These are phyloP conservation scores for Octopus bimaculoides DNA, from an alignment of 1,140 invertebrate genomes.

Conservation along the genomic window DNA sequence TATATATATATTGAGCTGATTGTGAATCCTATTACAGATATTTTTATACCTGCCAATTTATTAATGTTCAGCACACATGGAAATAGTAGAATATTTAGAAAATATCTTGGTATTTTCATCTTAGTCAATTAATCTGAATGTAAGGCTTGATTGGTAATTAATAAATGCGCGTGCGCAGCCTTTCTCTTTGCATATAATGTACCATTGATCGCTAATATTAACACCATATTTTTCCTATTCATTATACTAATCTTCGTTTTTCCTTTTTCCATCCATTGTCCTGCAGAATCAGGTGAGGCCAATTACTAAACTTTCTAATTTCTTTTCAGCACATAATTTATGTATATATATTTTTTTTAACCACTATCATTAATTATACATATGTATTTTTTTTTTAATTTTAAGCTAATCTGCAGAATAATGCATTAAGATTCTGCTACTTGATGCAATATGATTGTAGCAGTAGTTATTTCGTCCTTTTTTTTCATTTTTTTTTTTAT, in stretches of 20 bases:
- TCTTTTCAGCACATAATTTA: conserved; percentile 14
- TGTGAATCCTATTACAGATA: neutral
- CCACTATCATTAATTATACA: neutral
- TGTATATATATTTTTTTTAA: neutral
- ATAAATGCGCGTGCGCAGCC: conserved; percentile 12
- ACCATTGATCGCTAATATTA: neutral
- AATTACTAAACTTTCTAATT: conserved; percentile 12
- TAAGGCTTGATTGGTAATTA: conserved; percentile 4
- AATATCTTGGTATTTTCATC: neutral
- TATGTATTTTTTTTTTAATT: neutral
- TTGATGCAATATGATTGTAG: neutral
- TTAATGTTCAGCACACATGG: conserved; percentile 8
- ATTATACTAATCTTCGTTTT: conserved; percentile 12
- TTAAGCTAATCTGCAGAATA: neutral
- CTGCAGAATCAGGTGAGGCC: conserved; percentile 8
- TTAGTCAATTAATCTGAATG: neutral
- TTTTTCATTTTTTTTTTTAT: too few relatives aligned
- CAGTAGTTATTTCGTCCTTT: neutral
- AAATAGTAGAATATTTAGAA: neutral
- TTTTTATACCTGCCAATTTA: neutral
- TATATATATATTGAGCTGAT: neutral
- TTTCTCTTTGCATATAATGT: neutral
- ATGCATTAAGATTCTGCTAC: neutral
- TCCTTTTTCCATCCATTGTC: conserved; percentile 13
- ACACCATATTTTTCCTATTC: neutral